Percentiles rank a stretch among this genome's conserved stretches.
Conservation (phyloP, 2,888 invertebrate genomes). For the Drosophila sordidapex region DNA sequence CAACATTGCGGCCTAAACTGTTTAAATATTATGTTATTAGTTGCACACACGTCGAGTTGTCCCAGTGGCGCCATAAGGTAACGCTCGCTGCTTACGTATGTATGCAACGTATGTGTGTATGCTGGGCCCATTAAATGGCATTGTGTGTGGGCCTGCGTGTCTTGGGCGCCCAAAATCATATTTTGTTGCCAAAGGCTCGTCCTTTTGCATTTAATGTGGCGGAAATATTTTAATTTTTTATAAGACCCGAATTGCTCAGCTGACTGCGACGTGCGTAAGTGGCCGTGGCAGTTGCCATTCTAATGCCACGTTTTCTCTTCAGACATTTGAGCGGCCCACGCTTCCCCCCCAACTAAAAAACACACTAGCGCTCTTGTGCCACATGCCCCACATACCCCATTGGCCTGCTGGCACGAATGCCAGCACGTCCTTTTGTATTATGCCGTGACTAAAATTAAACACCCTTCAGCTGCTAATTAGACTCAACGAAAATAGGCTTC, state of each 20-base stretch:
- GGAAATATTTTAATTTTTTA: conserved; percentile 82
- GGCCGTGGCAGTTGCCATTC: conserved; percentile 80
- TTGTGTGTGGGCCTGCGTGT: conserved; percentile 22
- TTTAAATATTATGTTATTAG: conserved; percentile 57
- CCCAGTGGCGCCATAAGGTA: conserved; percentile 57
- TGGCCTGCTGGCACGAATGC: conserved; percentile 44
- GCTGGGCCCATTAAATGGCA: conserved; percentile 40
- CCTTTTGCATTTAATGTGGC: conserved; percentile 80
- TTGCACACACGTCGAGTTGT: conserved; percentile 42
- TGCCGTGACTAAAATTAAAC: conserved; percentile 39
- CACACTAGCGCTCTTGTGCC: conserved; percentile 25
- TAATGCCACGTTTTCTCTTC: conserved; percentile 72
- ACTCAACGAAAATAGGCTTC: neutral
- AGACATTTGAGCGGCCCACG: conserved; percentile 46
- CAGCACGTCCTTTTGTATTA: conserved; percentile 44
- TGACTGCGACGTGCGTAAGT: conserved; percentile 81
- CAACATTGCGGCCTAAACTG: conserved; percentile 19
- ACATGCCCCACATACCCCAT: conserved; percentile 37
- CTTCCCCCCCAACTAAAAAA: conserved; percentile 3
- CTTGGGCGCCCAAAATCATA: conserved; percentile 70
- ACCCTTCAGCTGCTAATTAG: conserved; percentile 11
- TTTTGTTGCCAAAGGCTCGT: conserved; percentile 66
- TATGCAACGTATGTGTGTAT: conserved; percentile 3
- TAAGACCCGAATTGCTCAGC: conserved; percentile 72
- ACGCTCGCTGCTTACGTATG: conserved; percentile 21